phyloP scores from a whole-genome alignment of 2,888 invertebrate species.

The Stramonita haemastoma region DNA sequence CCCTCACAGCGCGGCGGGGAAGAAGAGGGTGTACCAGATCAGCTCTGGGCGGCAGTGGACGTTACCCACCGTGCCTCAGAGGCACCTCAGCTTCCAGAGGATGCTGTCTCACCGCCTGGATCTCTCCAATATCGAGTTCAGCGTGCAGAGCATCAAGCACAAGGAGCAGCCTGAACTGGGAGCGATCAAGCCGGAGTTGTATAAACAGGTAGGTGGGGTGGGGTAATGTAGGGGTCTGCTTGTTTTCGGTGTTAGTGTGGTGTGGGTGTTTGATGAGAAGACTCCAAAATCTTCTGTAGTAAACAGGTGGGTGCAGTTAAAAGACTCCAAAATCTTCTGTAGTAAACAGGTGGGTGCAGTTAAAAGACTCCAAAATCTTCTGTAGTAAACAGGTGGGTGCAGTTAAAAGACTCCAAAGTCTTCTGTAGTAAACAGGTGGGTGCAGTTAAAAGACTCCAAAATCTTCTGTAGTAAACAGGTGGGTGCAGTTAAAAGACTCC shows the following conservation, averaged over 20 bases:
- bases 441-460: too few relatives aligned
- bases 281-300: background rate
- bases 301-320: background rate
- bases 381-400: too few relatives aligned
- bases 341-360: too few relatives aligned
- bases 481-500: too few relatives aligned
- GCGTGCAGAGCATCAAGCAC: constrained; percentile 80
- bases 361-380: too few relatives aligned
- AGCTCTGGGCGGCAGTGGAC: constrained; percentile 87
- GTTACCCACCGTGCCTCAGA: constrained; percentile 87
- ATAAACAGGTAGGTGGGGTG: constrained; percentile 78
- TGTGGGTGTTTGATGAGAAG: background rate
- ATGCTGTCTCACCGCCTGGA: constrained; percentile 89
- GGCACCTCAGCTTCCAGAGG: constrained; percentile 89
- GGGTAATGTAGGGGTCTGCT: background rate
- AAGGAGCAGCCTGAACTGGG: constrained; percentile 73
- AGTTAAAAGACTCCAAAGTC: too few relatives aligned
- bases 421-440: too few relatives aligned
- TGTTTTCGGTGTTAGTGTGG: background rate
- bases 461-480: too few relatives aligned
- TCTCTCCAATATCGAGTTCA: constrained; percentile 87
- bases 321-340: too few relatives aligned
- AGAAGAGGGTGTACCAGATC: constrained; percentile 71
- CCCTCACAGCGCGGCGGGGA: constrained; percentile 12
- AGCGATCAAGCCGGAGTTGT: constrained; percentile 74